Base-by-base conservation (phyloP, 2,888 invertebrate species). In the Ochlodes sylvanus region DNA sequence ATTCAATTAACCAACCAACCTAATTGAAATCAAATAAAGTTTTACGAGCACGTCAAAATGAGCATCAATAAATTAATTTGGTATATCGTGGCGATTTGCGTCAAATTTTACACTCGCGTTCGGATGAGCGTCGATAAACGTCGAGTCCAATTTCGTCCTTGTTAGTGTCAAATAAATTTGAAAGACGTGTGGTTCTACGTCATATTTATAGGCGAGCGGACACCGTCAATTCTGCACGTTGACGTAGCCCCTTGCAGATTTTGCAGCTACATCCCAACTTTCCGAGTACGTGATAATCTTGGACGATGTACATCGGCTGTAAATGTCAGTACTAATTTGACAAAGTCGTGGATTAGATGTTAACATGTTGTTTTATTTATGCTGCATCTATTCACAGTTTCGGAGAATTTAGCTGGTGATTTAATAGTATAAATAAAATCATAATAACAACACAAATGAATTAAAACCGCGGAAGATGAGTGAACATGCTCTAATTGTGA, bases 131-230 rank as follows among this genome's bases (percentile, higher is more conserved):
- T 61, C 61, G 34, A 61, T 61, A 32, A 34, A 61, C 17, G 61
- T 61, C 61, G 7, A 34, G 12, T n/a, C 34, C 32, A 50, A 34
- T 62, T 52, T 62, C 52, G n/a, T 62, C 38, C 47, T 41, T 38
- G 62, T 52, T 61, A 61, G 6, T 14, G 61, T 61, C 61, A 50
- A 34, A 61, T 61, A 50, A 61, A 47, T 61, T 12, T 61, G 32
- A 50, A 47, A 34, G 50, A 15, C 34, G 44, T 14, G 61, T 50
- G 47, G 9, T 38, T 7, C 44, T 14, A 5, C 17, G 61, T 61
- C 50, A 47, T 61, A 61, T 61, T 50, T 50, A 61, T 61, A 34
- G 12, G 2, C n/a, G 27, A 9, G n/a, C 10, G 61, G 50, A 47
- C 50, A 50, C 61, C 34, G 61, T 61, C 61, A 38, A 38, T 47